phyloP scores from a whole-genome alignment of 2,888 invertebrate species.

The Zhengitettix transpicula region DNA sequence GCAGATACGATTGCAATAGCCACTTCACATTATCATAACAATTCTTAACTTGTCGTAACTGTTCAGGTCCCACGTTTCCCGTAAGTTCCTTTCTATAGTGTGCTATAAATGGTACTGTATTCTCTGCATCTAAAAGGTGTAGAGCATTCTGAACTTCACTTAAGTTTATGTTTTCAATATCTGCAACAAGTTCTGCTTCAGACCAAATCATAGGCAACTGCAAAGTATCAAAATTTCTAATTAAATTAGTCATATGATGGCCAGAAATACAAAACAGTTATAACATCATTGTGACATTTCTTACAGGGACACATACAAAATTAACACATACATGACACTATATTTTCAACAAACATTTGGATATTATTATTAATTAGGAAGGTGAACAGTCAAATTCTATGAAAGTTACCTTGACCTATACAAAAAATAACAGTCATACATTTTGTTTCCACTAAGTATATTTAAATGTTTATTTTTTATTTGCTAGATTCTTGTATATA shows the following conservation, averaged over 20 bases:
- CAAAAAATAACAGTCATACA: no score
- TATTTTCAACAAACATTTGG: no score
- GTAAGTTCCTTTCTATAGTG: constrained; percentile 67
- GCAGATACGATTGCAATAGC: constrained; percentile 8
- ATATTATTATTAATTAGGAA: no score
- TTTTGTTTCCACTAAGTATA: no score
- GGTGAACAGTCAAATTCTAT: no score
- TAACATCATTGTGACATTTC: no score
- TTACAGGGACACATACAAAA: no score
- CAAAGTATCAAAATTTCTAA: neutral
- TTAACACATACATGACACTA: no score
- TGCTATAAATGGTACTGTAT: constrained; percentile 83
- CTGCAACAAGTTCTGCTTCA: neutral
- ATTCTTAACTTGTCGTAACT: constrained; percentile 55
- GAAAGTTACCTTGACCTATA: no score
- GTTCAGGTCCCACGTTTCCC: constrained; percentile 55
- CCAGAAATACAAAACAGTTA: no score
- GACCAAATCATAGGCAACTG: neutral
- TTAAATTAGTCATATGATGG: neutral
- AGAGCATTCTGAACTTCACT: neutral
- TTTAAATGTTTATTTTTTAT: no score
- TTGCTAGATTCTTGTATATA: no score
- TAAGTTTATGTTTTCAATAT: neutral
- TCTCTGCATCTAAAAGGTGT: constrained; percentile 52
- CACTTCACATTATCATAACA: constrained; percentile 50